Evolutionary conservation across 2,888 invertebrate species (phyloP), one percentile per base, ranked within the genome.

Genomic region (Caenorhabditis virilis): DNA sequence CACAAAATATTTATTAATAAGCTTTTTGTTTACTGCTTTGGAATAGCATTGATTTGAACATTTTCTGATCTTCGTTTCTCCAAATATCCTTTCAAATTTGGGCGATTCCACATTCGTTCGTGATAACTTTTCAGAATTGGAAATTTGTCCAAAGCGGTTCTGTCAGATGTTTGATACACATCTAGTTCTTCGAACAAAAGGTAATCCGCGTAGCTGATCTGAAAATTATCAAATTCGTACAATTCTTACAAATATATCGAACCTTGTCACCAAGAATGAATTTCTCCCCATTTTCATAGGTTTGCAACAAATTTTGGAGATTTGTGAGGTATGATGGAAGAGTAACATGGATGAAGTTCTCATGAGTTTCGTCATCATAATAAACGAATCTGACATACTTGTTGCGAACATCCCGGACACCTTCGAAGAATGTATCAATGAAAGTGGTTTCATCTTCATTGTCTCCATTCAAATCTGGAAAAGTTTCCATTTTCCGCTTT

Each of bases 141-240:
- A 30, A 50, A 60, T 33, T 49, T 23, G 16, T 45, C 39, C 1
- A 60, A 43, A 35, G 54, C 49, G 6, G 20, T 20, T 5, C 18
- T 23, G 13, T 60, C 54, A 4, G 50, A 25, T 6, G n/a, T 15
- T 23, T 43, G 20, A 22, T 60, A 60, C 5, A 50, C 54, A 33
- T 60, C 60, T 18, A 60, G 33, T 23, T 60, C 60, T 22, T 60
- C 60, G 41, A 60, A 60, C 11, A 60, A 45, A 26, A 60, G 49
- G 46, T 60, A 60, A 30, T 60, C 60, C 5, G 54, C 46, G 18
- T 54, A 60, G 22, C 43, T 60, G 33, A 43, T 38, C 2, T 30
- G 30, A 30, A 30, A 30, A 9, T 30, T 30, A 9, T 30, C 13
- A 30, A 30, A 30, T 30, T 30, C 7, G 30, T 30, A 30, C 30